phyloP scores from a whole-genome alignment of 2,888 invertebrate species.

The Tethea ocularis region DNA sequence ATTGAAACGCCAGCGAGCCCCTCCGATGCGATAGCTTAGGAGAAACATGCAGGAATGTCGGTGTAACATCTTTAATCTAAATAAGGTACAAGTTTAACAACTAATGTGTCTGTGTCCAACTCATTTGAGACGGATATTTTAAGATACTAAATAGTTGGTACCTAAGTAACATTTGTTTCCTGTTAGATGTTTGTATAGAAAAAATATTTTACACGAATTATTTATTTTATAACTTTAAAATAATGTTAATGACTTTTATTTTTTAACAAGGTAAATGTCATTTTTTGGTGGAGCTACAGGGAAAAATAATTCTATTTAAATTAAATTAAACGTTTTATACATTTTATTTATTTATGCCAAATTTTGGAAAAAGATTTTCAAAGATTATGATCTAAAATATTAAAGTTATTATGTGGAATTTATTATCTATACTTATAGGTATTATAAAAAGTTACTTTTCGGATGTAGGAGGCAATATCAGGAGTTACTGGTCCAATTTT shows the following conservation, averaged over 20 bases:
- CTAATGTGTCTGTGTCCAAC: slow-evolving; percentile 33
- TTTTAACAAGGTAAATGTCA: no score
- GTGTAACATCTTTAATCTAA: slow-evolving; percentile 43
- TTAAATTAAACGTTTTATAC: no score
- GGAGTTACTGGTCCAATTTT: no score
- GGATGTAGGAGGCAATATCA: no score
- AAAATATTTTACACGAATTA: not conserved
- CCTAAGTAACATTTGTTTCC: no score
- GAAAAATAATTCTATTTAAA: no score
- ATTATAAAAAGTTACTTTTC: not conserved
- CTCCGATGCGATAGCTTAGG: slow-evolving; percentile 32
- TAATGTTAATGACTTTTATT: not conserved
- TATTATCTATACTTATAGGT: not conserved
- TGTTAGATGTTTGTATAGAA: not conserved
- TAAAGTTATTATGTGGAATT: not conserved
- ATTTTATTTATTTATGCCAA: no score
- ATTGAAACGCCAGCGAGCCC: slow-evolving; percentile 56
- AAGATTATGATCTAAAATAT: not conserved
- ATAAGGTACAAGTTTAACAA: slow-evolving; percentile 42
- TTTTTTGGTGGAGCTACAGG: no score
- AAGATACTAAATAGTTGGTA: not conserved
- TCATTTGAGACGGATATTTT: slow-evolving; percentile 28
- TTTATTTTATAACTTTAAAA: not conserved
- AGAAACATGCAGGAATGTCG: slow-evolving; percentile 49
- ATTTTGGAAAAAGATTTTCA: no score